Percentiles rank a stretch among this genome's conserved stretches.
These are phyloP conservation scores for Pyrrhia umbra DNA, from an alignment of 2,888 invertebrate genomes.

Conservation along the genomic window DNA sequence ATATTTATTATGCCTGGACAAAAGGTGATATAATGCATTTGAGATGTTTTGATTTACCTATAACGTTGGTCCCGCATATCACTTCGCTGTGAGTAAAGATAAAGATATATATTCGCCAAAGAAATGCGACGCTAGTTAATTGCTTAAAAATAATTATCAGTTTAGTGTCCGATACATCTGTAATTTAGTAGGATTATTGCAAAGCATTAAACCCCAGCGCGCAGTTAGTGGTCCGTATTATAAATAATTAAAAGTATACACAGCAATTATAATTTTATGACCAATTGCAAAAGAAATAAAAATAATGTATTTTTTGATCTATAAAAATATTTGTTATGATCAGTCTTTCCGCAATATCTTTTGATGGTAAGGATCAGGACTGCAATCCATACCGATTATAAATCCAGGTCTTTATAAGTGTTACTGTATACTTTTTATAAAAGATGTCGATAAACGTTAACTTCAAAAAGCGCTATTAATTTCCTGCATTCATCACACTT, in stretches of 20 bases:
- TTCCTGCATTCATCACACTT: no score
- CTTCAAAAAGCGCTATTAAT: no score
- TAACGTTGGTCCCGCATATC: neutral
- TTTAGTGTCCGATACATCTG: neutral
- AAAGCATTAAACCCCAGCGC: neutral
- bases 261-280: no score
- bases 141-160: neutral
- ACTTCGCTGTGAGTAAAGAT: neutral
- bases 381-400: no score
- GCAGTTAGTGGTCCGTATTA: neutral
- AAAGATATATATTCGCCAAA: neutral
- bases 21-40: neutral
- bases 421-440: no score
- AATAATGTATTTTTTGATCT: no score
- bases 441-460: no score
- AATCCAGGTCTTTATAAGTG: no score
- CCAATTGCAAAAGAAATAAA: no score
- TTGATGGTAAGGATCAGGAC: no score
- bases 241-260: neutral
- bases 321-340: no score
- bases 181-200: neutral
- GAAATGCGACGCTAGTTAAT: neutral
- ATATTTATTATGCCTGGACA: neutral
- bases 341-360: no score
- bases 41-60: conserved; percentile 7